Conservation (phyloP, 1,140 invertebrate species). For the Diuraphis noxia region DNA sequence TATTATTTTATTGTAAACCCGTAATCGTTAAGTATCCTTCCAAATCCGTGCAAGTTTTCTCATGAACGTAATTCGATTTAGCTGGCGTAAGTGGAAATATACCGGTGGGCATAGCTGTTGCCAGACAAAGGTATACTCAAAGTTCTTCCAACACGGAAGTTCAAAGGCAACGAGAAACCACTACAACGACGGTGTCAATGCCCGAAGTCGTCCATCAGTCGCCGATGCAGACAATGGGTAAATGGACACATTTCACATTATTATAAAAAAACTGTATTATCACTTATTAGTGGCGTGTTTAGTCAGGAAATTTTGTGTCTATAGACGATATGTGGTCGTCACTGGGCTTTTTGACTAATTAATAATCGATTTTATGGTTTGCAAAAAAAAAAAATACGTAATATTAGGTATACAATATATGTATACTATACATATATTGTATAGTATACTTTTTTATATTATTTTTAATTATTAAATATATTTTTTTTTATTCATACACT, state of each 20-base stretch:
- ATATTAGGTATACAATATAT: no score
- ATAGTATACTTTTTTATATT: no score
- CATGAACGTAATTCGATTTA: neutral
- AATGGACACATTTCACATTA: neutral
- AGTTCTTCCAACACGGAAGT: constrained; percentile 30
- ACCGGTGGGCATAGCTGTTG: constrained; percentile 83
- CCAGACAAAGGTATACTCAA: constrained; percentile 67
- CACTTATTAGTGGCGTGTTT: neutral
- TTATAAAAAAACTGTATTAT: neutral
- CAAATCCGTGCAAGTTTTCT: neutral
- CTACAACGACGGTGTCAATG: constrained; percentile 26
- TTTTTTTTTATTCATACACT: no score
- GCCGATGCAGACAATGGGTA: constrained; percentile 46
- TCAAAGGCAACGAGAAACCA: constrained; percentile 8
- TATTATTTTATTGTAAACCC: neutral
- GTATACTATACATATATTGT: no score
- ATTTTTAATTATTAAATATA: no score
- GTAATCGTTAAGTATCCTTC: neutral
- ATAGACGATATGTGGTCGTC: neutral
- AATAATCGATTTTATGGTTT: no score
- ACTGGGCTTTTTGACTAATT: neutral
- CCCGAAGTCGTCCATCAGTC: constrained; percentile 36
- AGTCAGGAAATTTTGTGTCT: neutral
- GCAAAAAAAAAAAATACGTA: neutral
- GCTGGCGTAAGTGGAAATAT: constrained; percentile 61